A percentile compares a stretch with the other conserved stretches of the same genome.
Evolutionary conservation across 2,113 vertebrate species (phyloP).

Genomic region (Accipiter virgatus): DNA sequence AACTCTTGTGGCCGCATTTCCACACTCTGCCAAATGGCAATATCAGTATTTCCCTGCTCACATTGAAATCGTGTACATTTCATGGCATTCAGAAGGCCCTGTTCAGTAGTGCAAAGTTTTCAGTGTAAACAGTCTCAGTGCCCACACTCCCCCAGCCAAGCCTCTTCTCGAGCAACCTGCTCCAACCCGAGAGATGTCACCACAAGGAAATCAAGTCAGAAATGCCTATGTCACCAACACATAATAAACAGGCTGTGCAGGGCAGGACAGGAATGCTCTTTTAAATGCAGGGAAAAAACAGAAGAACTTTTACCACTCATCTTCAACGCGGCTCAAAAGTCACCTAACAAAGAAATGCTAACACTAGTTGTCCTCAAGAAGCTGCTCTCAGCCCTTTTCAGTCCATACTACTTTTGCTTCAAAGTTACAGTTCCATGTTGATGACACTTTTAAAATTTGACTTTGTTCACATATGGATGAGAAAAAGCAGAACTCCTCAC

Average conservation of each 20-base stretch:
- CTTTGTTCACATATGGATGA: not conserved
- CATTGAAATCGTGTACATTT: not conserved
- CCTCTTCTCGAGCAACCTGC: not conserved
- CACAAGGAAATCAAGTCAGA: not conserved
- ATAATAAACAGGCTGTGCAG: rapidly evolving
- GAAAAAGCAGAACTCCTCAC: not conserved
- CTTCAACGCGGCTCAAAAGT: not conserved
- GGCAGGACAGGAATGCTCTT: not conserved
- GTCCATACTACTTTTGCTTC: not conserved
- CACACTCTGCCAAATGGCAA: not conserved
- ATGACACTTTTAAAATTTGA: not conserved
- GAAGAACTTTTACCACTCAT: not conserved
- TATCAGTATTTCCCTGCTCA: not conserved
- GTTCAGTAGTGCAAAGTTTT: not conserved
- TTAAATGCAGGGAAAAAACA: not conserved
- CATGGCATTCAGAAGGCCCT: not conserved
- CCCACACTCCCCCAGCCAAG: not conserved
- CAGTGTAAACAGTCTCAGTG: not conserved
- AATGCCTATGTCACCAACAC: rapidly evolving
- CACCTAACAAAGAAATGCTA: not conserved
- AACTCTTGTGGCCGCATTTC: not conserved
- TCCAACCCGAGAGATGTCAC: rapidly evolving
- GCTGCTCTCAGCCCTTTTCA: not conserved
- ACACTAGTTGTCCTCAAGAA: not conserved
- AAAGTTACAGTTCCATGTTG: not conserved